These are phyloP conservation scores for Phortica magna DNA, from an alignment of 2,888 invertebrate species.

Conservation along the genomic window DNA sequence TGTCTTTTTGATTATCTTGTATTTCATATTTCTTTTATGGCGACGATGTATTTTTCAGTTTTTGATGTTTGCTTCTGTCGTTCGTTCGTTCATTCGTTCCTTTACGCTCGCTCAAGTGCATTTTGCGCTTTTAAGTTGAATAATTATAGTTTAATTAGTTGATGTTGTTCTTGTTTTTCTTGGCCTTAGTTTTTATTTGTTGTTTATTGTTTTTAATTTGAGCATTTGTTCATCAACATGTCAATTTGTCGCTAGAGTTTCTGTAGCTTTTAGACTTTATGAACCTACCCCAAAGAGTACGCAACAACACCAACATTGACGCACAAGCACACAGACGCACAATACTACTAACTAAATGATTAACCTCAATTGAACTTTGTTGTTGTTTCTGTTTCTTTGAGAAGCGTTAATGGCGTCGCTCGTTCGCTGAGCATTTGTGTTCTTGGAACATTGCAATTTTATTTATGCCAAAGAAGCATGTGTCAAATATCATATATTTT, in stretches of 20 bases:
- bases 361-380: slow-evolving; percentile 22
- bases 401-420: too few relatives aligned
- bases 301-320: not conserved
- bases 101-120: not conserved
- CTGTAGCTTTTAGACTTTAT: not conserved
- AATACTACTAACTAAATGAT: not conserved
- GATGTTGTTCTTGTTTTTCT: not conserved
- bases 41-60: too few relatives aligned
- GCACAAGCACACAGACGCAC: not conserved
- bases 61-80: too few relatives aligned
- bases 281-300: slow-evolving; percentile 4
- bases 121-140: not conserved
- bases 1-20: too few relatives aligned
- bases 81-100: too few relatives aligned
- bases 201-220: not conserved
- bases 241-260: not conserved
- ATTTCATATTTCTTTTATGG: too few relatives aligned
- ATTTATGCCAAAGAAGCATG: too few relatives aligned
- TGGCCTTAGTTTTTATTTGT: not conserved
- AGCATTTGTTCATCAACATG: not conserved
- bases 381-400: not conserved
- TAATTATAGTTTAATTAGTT: not conserved
- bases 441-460: too few relatives aligned
- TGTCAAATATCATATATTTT: too few relatives aligned
- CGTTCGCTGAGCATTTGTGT: too few relatives aligned